phyloP scores from a whole-genome alignment of 2,888 invertebrate species.

The Syrphus vitripennis region DNA sequence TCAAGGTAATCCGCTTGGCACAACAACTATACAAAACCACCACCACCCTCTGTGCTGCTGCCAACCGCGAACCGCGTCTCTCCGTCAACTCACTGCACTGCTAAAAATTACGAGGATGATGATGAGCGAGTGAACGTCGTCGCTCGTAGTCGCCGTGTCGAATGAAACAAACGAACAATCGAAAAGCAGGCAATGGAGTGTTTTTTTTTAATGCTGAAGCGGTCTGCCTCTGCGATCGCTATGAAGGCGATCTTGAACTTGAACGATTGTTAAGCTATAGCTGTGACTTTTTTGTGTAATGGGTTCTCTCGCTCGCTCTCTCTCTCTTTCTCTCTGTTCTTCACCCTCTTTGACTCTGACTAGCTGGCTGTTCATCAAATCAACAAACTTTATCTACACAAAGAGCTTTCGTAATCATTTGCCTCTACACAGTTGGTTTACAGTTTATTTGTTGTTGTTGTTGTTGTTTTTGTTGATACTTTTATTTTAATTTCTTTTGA shows the following conservation, averaged over 20 bases:
- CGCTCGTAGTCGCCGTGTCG: too few species aligned
- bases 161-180: neutral
- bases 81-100: neutral
- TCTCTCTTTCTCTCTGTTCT: neutral
- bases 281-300: conserved; percentile 12
- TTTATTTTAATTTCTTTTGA: conserved; percentile 16
- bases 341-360: neutral
- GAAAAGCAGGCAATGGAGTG: conserved; percentile 39
- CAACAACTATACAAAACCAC: too few species aligned
- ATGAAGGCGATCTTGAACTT: conserved; percentile 66
- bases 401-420: conserved; percentile 65
- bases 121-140: conserved; percentile 44
- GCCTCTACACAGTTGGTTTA: neutral
- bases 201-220: conserved; percentile 10
- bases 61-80: neutral
- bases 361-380: neutral
- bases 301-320: neutral
- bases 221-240: neutral
- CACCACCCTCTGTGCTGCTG: neutral
- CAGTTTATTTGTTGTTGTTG: neutral
- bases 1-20: conserved; percentile 70
- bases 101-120: conserved; percentile 19
- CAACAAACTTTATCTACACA: conserved; percentile 54
- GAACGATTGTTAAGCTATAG: conserved; percentile 61
- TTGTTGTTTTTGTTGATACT: conserved; percentile 25